Base-by-base conservation (phyloP, 2,113 vertebrate genomes). In the Apteryx mantelli region DNA sequence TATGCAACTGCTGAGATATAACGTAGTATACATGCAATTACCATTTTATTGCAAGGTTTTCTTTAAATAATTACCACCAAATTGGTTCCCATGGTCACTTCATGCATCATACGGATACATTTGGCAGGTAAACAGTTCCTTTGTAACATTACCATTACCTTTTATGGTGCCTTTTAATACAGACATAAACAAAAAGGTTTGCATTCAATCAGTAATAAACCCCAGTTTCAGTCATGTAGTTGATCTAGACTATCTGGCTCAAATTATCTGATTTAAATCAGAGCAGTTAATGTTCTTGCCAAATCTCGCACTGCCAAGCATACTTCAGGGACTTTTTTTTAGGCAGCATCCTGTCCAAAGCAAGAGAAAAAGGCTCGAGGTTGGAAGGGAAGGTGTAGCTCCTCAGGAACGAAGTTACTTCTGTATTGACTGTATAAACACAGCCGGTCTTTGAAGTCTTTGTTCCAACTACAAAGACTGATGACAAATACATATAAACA, bases 71-170 rank as follows among this genome's bases (percentile, higher is more conserved):
- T 63, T 89, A 78, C 84, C 30, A 94, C 64, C 81, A 83, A 88
- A 93, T 89, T 66, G 84, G 97, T 98, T 98, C 96, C 97, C 96
- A 97, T 97, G 91, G 96, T 92, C 97, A 97, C 94, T 82, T 86
- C 64, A 61, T 71, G 61, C 92, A 96, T 94, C 89, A 89, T 13
- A 76, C 71, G 88, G 89, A 95, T 8, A 80, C 26, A 46, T 76
- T 21, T 95, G 79, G 83, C 95, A 97, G 91, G 93, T 91, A 89
- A 96, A 78, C 82, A 82, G 91, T 22, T 96, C 52, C 97, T 95
- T 89, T 95, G 94, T 94, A 98, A 97, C 95, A 55, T 26, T 68
- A n/a, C 86, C 77, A 75, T 76, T 84, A 86, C 82, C 71, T 87
- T 92, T 68, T 63, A 70, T 4, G 11, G 79, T 69, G 65, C 55